Base-by-base conservation (phyloP, 2,888 invertebrate genomes). In the Lampropteryx suffumata region DNA sequence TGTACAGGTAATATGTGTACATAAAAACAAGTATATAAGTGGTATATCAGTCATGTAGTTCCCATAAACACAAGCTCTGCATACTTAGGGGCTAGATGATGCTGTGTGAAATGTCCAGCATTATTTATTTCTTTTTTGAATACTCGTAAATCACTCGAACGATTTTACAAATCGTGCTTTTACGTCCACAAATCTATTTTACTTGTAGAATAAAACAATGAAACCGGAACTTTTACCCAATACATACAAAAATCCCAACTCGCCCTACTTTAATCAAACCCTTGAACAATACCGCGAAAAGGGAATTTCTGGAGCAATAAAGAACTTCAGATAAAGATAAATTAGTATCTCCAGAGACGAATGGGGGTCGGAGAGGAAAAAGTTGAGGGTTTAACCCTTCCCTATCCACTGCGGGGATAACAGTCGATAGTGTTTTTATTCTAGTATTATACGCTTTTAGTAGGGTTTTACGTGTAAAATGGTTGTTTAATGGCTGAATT, bases 261-360 rank as follows among this genome's bases (percentile, higher is more conserved):
- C 71, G 64, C 67, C 67, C 69, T 64, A 62, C 61, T 71, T 73
- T 76, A 77, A 79, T 78, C 75, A 62, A 66, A 72, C 67, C 71
- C 69, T 69, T 71, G 74, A 81, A 82, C 82, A 82, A 84, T 78
- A 79, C 78, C 79, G 70, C 77, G 73, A 72, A 67, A 67, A 71
- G 71, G 67, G 76, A 76, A 78, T 82, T 79, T 77, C 69, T 58
- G 63, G 67, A 57, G 75, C 76, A 76, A 82, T 83, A 84, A 84
- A 85, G 81, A 79, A 79, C 76, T 67, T 73, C 69, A 80, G 81
- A 84, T 84, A 83, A 77, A 81, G 77, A 83, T 87, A 87, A 85
- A 86, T 85, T 81, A 84, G 76, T 83, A 82, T 86, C 82, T 82
- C 78, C 65, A 69, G 65, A 83, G 87, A 87, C 75, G 80, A 68